A percentile compares a stretch with the other conserved stretches of the same genome.
phyloP scores from a whole-genome alignment of 2,888 invertebrate genomes.

The Papilio demoleus region DNA sequence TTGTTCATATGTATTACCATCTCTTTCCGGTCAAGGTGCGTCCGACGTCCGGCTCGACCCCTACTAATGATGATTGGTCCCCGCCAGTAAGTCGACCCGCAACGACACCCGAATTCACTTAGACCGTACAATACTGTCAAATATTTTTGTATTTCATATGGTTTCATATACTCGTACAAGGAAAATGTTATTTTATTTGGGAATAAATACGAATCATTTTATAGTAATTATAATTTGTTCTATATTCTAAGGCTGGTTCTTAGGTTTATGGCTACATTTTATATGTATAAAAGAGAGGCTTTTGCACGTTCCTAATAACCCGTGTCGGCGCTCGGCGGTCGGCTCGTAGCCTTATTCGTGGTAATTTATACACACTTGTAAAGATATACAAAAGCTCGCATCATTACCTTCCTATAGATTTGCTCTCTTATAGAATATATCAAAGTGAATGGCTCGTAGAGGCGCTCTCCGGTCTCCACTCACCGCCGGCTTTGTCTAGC shows the following conservation, averaged over 20 bases:
- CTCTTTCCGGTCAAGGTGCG: constrained; percentile 64
- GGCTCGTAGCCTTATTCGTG: constrained; percentile 34
- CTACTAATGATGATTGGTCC: constrained; percentile 79
- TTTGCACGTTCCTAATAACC: constrained; percentile 62
- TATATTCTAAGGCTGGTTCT: not conserved
- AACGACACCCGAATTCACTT: constrained; percentile 80
- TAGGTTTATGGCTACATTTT: constrained; percentile 46
- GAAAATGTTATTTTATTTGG: not conserved
- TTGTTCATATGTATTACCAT: constrained; percentile 44
- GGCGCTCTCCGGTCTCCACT: not conserved
- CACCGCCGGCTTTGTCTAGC: constrained; percentile 38
- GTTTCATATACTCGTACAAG: constrained; percentile 10
- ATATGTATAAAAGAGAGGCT: constrained; percentile 64
- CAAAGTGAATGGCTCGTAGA: constrained; percentile 46
- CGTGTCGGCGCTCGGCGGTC: constrained; percentile 54
- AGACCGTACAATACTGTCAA: constrained; percentile 51
- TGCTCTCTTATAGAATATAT: constrained; percentile 49
- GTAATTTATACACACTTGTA: constrained; percentile 61
- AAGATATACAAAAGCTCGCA: constrained; percentile 55
- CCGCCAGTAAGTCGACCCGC: constrained; percentile 69
- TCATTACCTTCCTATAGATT: constrained; percentile 72
- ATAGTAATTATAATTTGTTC: not conserved
- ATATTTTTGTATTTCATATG: constrained; percentile 6
- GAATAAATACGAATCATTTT: no score
- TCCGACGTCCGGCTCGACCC: constrained; percentile 51